Evolutionary conservation across 53 echinoderm and acorn worm species (phyloP), one percentile per base, ranked within the genome.

Genomic region (Temnopleurus reevesii): DNA sequence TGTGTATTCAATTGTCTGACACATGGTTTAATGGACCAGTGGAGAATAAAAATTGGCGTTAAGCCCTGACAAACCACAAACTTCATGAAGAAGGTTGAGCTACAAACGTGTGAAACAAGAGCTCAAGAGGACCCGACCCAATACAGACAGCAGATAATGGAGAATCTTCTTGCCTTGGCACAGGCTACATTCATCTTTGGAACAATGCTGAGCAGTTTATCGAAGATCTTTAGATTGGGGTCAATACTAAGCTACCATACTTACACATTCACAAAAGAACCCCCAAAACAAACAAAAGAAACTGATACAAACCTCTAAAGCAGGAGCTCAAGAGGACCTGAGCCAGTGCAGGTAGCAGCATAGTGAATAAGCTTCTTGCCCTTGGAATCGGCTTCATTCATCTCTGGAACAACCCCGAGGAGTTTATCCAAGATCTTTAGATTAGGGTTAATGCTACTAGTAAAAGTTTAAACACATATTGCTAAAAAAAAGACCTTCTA

Each of bases 401-500:
- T 93, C 47, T 95, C 97, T 6, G 97, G 95, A 25, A 91, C 90
- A 2, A 76, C 59, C 3, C 90, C 77, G 12, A 99, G 83, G 31
- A 99, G 92, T 51, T 99, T 96, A 23, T 93, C 95, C 23, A 99
- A 76, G 63, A 95, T 93, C 79, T 99, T 99, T 10, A 96, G 96
- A 79, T 99, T 99, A 12, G 99, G 99, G 44, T 99, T 99, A 89
- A 96, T 94, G 49, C n/a, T n/a, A n/a, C n/a, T n/a, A n/a, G n/a
- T n/a, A n/a, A n/a, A n/a, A n/a, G n/a, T n/a, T n/a, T n/a, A n/a
- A n/a, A n/a, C n/a, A n/a, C n/a, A n/a, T n/a, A n/a, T n/a, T n/a
- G n/a, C n/a, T n/a, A n/a, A n/a, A n/a, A n/a, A 15, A 15, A 8
- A 51, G 15, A 15, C 8, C 12, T 49, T 46, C 79, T 0, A 88